Percentiles rank a stretch among this genome's conserved stretches.
These are phyloP conservation scores for Dasyurus viverrinus DNA, from an alignment of 2,113 vertebrate genomes.

Conservation along the genomic window DNA sequence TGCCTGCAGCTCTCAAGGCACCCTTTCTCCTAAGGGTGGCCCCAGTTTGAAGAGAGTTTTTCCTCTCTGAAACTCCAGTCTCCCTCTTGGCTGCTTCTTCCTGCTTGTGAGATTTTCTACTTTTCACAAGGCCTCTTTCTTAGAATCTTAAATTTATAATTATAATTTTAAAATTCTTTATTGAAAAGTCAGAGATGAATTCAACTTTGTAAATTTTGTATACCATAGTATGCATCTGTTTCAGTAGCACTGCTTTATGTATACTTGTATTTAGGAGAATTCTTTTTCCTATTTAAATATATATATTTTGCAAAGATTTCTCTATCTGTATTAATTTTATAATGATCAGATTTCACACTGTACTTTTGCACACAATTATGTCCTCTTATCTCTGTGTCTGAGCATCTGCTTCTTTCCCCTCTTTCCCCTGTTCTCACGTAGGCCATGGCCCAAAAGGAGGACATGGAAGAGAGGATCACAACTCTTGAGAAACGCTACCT, in stretches of 20 bases:
- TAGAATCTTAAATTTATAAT: not conserved
- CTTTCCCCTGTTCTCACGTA: constrained; percentile 63
- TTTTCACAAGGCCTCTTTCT: not conserved
- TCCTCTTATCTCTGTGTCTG: not conserved
- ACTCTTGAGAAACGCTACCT: constrained; percentile 99
- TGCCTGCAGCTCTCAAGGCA: not conserved
- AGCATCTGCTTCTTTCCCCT: not conserved
- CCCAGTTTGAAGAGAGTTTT: not conserved
- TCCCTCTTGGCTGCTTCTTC: not conserved
- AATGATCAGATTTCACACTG: not conserved
- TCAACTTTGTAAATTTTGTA: not conserved
- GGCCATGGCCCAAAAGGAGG: constrained; percentile 98
- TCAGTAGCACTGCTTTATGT: not conserved
- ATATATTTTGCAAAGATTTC: not conserved
- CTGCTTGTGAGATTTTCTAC: not conserved
- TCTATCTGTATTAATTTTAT: not conserved
- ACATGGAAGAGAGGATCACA: constrained; percentile 99
- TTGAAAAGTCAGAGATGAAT: not conserved
- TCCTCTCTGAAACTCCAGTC: not conserved
- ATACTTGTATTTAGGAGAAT: not conserved
- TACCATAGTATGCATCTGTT: not conserved
- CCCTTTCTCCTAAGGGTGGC: not conserved
- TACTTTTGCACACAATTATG: not conserved
- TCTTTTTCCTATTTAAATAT: not conserved
- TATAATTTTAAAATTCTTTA: not conserved